Conservation (phyloP, 2,113 vertebrate genomes). For the Syngnathus typhle region DNA sequence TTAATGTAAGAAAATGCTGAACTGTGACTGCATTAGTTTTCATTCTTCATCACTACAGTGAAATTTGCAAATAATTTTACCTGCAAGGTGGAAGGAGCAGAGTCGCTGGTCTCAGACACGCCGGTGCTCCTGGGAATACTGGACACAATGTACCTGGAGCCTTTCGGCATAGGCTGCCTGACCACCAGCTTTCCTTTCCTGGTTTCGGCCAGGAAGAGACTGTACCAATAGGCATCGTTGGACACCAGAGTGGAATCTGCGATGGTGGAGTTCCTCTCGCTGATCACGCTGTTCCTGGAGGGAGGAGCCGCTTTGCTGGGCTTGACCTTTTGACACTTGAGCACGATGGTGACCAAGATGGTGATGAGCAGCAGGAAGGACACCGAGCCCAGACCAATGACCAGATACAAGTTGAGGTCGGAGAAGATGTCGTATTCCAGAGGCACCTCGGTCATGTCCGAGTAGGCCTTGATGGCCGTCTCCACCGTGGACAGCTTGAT, state of each 20-base stretch:
- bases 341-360: slow-evolving; percentile 63
- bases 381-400: slow-evolving; percentile 72
- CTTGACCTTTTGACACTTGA: slow-evolving; percentile 63
- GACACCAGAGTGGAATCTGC: slow-evolving; percentile 66
- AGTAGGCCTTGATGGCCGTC: slow-evolving; percentile 76
- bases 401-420: slow-evolving; percentile 56
- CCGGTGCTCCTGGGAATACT: slow-evolving; percentile 49
- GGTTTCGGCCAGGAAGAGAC: slow-evolving; percentile 64
- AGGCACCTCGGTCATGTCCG: slow-evolving; percentile 74
- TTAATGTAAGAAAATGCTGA: background rate
- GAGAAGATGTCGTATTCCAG: slow-evolving; percentile 69
- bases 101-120: slow-evolving; percentile 51
- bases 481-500: slow-evolving; percentile 77
- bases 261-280: slow-evolving; percentile 63
- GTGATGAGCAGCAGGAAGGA: slow-evolving; percentile 72
- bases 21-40: background rate
- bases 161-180: too few species aligned
- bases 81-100: slow-evolving; percentile 61
- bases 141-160: too few species aligned
- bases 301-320: slow-evolving; percentile 50
- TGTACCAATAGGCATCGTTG: slow-evolving; percentile 68
- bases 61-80: slow-evolving; percentile 28
- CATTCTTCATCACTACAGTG: background rate
- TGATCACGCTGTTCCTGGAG: slow-evolving; percentile 63
- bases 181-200: slow-evolving; percentile 13